Conservation (phyloP, 2,888 invertebrate species). For the Aplocera efformata region DNA sequence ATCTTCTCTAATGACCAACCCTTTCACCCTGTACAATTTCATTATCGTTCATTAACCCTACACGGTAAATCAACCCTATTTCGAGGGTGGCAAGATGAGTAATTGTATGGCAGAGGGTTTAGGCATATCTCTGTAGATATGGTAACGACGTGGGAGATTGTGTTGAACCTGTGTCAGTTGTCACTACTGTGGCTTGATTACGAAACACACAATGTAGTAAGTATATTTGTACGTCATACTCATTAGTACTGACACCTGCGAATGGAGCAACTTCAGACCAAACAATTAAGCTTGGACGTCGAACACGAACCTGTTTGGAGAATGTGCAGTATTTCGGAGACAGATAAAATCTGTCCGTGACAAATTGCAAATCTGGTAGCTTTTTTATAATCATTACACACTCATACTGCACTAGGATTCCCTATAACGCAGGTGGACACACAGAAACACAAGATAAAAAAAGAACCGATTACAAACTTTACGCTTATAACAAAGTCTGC, state of each 20-base stretch:
- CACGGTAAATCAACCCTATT: background rate
- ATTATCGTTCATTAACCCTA: constrained; percentile 36
- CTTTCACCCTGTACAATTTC: constrained; percentile 32
- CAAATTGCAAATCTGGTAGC: too few species aligned
- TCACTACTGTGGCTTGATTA: constrained; percentile 24
- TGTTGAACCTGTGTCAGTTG: constrained; percentile 25
- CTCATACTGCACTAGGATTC: too few species aligned
- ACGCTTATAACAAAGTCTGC: too few species aligned
- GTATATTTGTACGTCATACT: constrained; percentile 1
- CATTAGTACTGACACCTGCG: background rate
- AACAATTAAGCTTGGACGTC: too few species aligned
- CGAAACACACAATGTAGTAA: background rate
- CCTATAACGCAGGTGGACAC: too few species aligned
- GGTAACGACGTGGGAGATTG: constrained; percentile 27
- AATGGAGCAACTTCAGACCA: too few species aligned
- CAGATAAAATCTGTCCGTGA: too few species aligned
- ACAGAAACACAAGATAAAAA: too few species aligned
- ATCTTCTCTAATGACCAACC: constrained; percentile 21
- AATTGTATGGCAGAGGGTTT: background rate
- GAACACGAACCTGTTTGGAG: too few species aligned
- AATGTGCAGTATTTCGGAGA: too few species aligned
- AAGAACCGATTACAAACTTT: too few species aligned
- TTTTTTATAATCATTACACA: too few species aligned
- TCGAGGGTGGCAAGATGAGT: background rate
- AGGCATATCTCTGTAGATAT: constrained; percentile 24